Evolutionary conservation across 2,113 vertebrate genomes (phyloP), one percentile per base, ranked within the genome.

Genomic region (Himantopus leucocephalus): DNA sequence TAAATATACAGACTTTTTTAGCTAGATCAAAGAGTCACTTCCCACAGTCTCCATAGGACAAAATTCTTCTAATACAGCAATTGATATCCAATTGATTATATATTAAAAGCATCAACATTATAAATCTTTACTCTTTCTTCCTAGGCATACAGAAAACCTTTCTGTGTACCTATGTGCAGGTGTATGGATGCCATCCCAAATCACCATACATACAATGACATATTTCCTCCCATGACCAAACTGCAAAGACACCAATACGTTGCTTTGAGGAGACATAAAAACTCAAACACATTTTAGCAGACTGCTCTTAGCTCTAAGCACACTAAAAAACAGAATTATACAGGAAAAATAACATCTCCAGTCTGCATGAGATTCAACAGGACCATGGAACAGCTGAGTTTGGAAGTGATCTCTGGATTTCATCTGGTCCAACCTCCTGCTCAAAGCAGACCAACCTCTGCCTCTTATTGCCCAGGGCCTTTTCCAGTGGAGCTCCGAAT

Each of bases 341-440:
- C 5, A 75, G 34, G 30, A 53, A 30, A 85, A 67, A 2, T 20
- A 72, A 43, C 10, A 3, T 6, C 7, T 11, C 6, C 16, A 27
- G 2, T 4, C 5, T 1, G 10, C 13, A 3, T 6, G 23, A 56
- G 48, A 30, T 39, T 35, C 10, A 3, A 39, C 15, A 52, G n/a
- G 53, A 17, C 34, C 15, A 10, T 3, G 6, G 62, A 85, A 68
- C 4, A 73, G 18, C 14, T 64, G 39, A 73, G 14, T 34, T 29
- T 76, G 34, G 58, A 88, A 52, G 24, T 8, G 10, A 67, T 32
- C 9, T 88, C 39, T 34, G 10, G 17, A 82, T 60, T 68, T 64
- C 10, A 39, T 8, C 24, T 35, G 12, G 34, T 58, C 32, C 47
- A 60, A 22, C 19, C 9, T 66, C 12, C 14, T 47, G 43, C 43